Base-by-base conservation (phyloP, 2,113 vertebrate genomes). In the Varanus komodoensis region DNA sequence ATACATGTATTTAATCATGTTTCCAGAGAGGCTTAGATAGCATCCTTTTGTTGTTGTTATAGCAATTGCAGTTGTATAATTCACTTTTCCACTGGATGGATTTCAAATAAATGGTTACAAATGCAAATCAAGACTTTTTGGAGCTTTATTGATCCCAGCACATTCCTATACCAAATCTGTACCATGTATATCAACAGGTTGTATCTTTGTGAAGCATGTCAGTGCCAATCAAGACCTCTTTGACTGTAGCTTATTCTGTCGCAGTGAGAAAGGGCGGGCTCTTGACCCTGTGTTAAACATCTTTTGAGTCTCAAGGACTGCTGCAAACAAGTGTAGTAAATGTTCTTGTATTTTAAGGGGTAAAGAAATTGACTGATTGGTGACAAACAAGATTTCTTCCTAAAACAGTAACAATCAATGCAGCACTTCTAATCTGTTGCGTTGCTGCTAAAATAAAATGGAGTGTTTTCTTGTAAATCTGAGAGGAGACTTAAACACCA, bases 1-100 rank as follows among this genome's bases (percentile, higher is more conserved):
- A 89, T 27, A 29, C 3, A 5, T 0, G 0, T 82, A 23, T 44
- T 17, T 27, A 73, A 54, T 82, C 14, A 84, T 88, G 82, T 21
- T 94, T 92, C 54, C 71, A 15, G 29, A 85, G 69, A 67, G 73
- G 61, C 5, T 91, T 80, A 44, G 86, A 57, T 0, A 15, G 64
- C 82, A 38, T 25, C 68, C 19, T 90, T 93, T 91, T 1, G 32
- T 84, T 82, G 86, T 61, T 38, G 38, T 38, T 0, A 0, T 5
- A 38, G 21, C 68, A 48, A 69, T 86, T 77, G 32, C 17, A 48
- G 48, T 32, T 84, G 57, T 64, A 85, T 15, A 0, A 0, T 90
- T 89, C 86, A 32, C 78, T 89, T 73, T 82, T 38, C 67, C 38
- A 0, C 32, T 77, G 73, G 86, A 21, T 0, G 0, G 54, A 1